Base-by-base conservation (phyloP, 1,140 invertebrate genomes). In the Trigoniulus corallinus region DNA sequence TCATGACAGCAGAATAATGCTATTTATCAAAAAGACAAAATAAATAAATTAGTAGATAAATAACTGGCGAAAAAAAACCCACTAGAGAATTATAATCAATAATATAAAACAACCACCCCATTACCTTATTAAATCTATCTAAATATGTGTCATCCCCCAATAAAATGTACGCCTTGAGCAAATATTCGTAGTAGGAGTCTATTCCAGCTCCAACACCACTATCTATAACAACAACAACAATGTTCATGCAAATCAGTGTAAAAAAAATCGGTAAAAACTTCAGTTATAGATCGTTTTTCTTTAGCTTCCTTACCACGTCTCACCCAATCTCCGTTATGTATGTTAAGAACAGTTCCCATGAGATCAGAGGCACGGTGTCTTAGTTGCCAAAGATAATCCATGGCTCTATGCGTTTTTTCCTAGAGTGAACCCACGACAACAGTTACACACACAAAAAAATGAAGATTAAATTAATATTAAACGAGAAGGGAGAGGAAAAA, bases 121-220 rank as follows among this genome's bases (percentile, higher is more conserved):
- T 58, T 53, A 74, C 73, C 64, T 82, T 81, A 64, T 94, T 94
- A 65, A 97, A 97, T 51, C 92, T 72, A 22, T 84, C 79, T 53
- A 96, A 69, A 70, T 96, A 97, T 56, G 82, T 82, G 62, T 79
- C 89, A 74, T 79, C 94, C 63, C 68, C 92, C 15, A 78, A 59
- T 23, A 80, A 59, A 51, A 80, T 72, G 54, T 80, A 80, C 1
- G 91, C 91, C 68, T 98, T 98, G 18, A 98, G 74, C 56, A 89
- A 87, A 67, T 98, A 98, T 67, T 98, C 94, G 66, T 97, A 98
- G 66, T 98, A 98, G 0, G 91, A 96, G 67, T 98, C 94, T 56
- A 97, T 97, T 10, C 95, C 94, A 39, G 94, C 95, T n/a, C 95
- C 95, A 20, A 98, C 91, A 2, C 93, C 92, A 25, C 88, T 88